Conservation (phyloP, 2,113 vertebrate species). For the Aramus guarauna region DNA sequence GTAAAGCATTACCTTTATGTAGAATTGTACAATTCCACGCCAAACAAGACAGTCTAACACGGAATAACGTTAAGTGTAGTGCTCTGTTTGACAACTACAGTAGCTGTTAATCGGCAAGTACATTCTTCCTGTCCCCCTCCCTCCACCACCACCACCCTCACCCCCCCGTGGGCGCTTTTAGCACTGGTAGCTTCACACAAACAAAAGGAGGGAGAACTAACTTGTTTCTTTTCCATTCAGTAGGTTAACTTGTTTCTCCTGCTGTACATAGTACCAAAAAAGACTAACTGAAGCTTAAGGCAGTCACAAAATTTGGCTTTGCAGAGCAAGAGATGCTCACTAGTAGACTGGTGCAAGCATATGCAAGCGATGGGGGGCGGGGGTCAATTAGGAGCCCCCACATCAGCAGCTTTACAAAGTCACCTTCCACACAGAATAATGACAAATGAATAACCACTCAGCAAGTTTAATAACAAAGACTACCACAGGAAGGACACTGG, state of each 20-base stretch:
- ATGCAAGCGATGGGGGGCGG: background rate
- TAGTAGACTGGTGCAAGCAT: background rate
- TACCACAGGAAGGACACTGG: background rate
- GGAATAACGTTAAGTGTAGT: background rate
- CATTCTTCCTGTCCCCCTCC: background rate
- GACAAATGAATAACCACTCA: background rate
- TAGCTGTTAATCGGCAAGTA: background rate
- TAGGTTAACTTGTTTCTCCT: background rate
- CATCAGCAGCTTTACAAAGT: background rate
- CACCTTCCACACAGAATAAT: background rate
- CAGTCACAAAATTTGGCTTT: background rate
- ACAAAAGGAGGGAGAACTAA: background rate
- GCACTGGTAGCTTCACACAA: background rate
- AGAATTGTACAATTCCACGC: background rate
- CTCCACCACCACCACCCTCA: no score
- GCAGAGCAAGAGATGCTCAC: background rate
- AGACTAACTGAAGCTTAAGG: background rate
- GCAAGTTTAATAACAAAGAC: background rate
- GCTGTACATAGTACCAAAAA: background rate
- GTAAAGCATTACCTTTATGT: background rate
- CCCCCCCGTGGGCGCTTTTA: no score
- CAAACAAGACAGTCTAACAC: background rate
- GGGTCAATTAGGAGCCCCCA: background rate
- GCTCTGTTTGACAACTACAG: background rate
- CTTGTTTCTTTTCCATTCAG: background rate